Base-by-base conservation (phyloP, 2,113 vertebrate species). In the Rynchops niger region DNA sequence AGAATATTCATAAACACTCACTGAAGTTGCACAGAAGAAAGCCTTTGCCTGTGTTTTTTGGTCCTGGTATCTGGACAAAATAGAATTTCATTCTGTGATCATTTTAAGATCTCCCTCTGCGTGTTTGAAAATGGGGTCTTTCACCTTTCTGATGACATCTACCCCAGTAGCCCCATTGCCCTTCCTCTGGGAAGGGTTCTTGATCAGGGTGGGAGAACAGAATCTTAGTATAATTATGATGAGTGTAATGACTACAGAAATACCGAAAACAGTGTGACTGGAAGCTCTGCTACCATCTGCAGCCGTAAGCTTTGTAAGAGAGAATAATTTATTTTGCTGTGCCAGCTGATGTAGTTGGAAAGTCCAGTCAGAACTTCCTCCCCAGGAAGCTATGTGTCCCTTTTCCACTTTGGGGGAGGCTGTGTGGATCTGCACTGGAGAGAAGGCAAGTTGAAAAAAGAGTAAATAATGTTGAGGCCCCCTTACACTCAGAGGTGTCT, bases 341-440 rank as follows among this genome's bases (percentile, higher is more conserved):
- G 8, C 61, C n/a, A 74, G 34, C 59, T 76, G 23, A 38, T 0
- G 0, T 27, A 42, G 47, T 34, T 93, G 42, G 21, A 7, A 43
- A 67, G 21, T 59, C 26, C 30, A 78, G n/a, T 21, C 49, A 70
- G 78, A 66, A 36, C 1, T 3, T 71, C 23, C 21, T 82, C 7
- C 9, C 17, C 38, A 61, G 49, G 80, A 81, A 74, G 34, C 29
- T 34, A 1, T 1, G 0, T 30, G n/a, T 13, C 34, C 14, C 22
- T 81, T 65, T 78, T 66, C 36, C 15, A 10, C 40, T 50, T 58
- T 2, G 9, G 9, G 9, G 5, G 4, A 65, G 26, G 15, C 26
- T 73, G 30, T 86, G 63, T 72, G 45, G 11, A 34, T 84, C 81
- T 65, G 8, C 40, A 49, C 25, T 18, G 29, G 7, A 25, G 14